Evolutionary conservation across 2,888 invertebrate genomes (phyloP).

Genomic region (Eilema sororculum): DNA sequence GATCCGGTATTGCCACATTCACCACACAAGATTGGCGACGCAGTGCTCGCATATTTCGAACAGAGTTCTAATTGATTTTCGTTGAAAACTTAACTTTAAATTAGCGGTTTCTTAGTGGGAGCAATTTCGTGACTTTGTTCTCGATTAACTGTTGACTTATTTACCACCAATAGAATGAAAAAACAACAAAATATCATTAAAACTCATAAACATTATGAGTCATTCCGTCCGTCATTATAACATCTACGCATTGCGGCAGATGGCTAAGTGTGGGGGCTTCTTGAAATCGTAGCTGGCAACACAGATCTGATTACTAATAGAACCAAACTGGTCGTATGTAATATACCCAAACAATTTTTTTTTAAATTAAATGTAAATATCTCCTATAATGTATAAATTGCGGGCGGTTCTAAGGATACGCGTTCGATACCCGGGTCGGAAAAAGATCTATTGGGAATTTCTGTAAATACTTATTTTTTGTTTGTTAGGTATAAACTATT

Average conservation of each 20-base stretch:
- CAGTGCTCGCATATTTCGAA: slow-evolving; percentile 41
- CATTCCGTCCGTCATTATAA: neutral
- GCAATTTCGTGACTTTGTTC: slow-evolving; percentile 10
- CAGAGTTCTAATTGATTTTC: slow-evolving; percentile 51
- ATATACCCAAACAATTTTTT: neutral
- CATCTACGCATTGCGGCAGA: slow-evolving; percentile 31
- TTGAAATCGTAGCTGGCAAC: slow-evolving; percentile 21
- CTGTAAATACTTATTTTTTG: no score
- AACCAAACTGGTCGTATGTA: slow-evolving; percentile 33
- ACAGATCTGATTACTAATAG: slow-evolving; percentile 49
- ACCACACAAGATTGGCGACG: slow-evolving; percentile 49
- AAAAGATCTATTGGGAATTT: neutral
- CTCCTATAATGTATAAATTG: neutral
- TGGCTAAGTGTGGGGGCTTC: slow-evolving; percentile 36
- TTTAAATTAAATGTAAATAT: no score
- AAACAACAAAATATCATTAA: no score
- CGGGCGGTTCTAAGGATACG: neutral
- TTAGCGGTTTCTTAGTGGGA: slow-evolving; percentile 33
- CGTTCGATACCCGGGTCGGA: no score
- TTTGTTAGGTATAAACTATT: no score
- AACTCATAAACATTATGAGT: no score
- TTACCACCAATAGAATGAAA: neutral
- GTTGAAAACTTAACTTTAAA: slow-evolving; percentile 37
- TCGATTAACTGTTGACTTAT: neutral
- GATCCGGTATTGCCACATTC: slow-evolving; percentile 30